A percentile compares a stretch with the other conserved stretches of the same genome.
phyloP scores from a whole-genome alignment of 2,797 vertebrate species.

The Urophycis tenuis region DNA sequence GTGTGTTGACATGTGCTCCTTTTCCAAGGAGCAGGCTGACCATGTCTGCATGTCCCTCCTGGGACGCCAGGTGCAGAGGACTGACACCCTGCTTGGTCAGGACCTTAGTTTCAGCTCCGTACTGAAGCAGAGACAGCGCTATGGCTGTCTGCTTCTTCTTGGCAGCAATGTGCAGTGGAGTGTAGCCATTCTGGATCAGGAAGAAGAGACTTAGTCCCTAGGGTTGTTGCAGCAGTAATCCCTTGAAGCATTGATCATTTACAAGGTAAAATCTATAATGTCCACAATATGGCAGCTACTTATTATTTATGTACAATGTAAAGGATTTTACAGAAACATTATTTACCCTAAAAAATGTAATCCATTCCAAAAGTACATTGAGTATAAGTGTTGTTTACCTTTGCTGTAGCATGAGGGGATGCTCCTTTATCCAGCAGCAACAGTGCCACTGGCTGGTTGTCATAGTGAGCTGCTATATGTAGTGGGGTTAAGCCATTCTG shows the following conservation, averaged over 20 bases:
- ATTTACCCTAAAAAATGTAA: background rate
- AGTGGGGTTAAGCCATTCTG: constrained; percentile 93
- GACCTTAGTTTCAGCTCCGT: constrained; percentile 84
- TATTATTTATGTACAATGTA: background rate
- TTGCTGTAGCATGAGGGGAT: constrained; percentile 84
- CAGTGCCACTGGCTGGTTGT: constrained; percentile 90
- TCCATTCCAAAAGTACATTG: background rate
- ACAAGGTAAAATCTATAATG: background rate
- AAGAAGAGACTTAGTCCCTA: constrained; percentile 1
- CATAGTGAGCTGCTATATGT: constrained; percentile 92
- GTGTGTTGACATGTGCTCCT: constrained; percentile 81
- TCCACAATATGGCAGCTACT: background rate
- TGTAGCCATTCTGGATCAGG: constrained; percentile 84
- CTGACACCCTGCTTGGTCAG: constrained; percentile 93
- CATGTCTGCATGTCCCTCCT: constrained; percentile 95
- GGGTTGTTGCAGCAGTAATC: background rate
- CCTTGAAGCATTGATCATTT: background rate
- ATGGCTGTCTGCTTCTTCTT: constrained; percentile 94
- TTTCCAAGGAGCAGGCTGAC: constrained; percentile 83
- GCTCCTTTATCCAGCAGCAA: constrained; percentile 88
- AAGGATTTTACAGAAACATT: background rate
- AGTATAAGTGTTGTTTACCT: constrained; percentile 65
- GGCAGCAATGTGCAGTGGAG: constrained; percentile 91
- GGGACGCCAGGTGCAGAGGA: constrained; percentile 91
- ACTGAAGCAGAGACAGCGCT: constrained; percentile 79